Conservation (phyloP, 2,797 vertebrate genomes). For the Oreonectes daqikongensis region DNA sequence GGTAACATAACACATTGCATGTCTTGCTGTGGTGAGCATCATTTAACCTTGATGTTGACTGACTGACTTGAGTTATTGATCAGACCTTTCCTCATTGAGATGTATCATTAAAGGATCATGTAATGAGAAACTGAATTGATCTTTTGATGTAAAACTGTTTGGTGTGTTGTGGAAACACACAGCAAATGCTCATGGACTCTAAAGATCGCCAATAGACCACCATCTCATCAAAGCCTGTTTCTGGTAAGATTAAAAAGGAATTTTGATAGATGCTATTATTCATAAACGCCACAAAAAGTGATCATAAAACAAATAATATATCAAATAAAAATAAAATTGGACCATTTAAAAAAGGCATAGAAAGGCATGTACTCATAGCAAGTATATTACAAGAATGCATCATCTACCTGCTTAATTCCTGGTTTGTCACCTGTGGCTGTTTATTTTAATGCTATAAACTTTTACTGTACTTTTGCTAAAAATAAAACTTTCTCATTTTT, state of each 20-base stretch:
- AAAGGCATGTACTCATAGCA: constrained; percentile 15
- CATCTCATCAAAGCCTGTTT: too few species aligned
- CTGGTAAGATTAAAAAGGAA: too few species aligned
- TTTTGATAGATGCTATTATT: neutral
- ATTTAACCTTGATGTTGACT: neutral
- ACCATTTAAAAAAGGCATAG: neutral
- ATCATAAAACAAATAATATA: too few species aligned
- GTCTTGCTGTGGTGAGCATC: constrained; percentile 32
- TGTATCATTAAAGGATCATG: too few species aligned
- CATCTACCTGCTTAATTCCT: neutral
- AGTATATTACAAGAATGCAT: neutral
- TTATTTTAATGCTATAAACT: constrained; percentile 21
- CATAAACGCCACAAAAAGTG: neutral
- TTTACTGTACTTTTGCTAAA: constrained; percentile 6
- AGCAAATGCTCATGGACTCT: too few species aligned
- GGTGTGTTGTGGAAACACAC: too few species aligned
- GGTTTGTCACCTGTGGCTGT: neutral
- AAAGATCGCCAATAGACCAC: too few species aligned
- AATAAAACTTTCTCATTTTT: constrained; percentile 29
- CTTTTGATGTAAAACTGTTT: too few species aligned
- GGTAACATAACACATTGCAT: constrained; percentile 29
- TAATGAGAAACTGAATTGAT: too few species aligned
- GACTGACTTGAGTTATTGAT: neutral
- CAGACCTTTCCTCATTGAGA: neutral
- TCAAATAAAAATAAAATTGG: neutral